Evolutionary conservation across 2,797 vertebrate species (phyloP), one percentile per base, ranked within the genome.

Genomic region (Alca torda): DNA sequence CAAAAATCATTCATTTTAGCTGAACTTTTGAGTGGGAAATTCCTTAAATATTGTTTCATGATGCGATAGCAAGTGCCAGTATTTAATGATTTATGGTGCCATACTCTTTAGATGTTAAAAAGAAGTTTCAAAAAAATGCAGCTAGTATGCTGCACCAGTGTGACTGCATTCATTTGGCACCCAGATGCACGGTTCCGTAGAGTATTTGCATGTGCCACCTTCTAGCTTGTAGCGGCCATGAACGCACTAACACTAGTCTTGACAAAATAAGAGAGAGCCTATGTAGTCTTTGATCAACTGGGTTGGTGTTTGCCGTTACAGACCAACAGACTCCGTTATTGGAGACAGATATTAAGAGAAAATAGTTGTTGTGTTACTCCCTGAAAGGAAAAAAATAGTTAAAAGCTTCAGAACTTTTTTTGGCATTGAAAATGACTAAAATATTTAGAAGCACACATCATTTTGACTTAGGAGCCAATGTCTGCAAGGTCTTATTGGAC

Each of bases 111-210:
- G 8, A 11, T 25, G 25, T 46, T 68, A 14, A 53, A 78, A 70
- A 75, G 14, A 70, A 75, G 14, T 33, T 70, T 50, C 33, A 83
- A 13, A 63, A 46, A 81, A 77, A 56, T 13, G 4, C 19, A 43
- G 6, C 28, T n/a, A 11, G 25, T 41, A 68, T 79, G 25, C 51
- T 70, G 9, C 43, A 11, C 3, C 14, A 17, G 0, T 6, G 3
- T 28, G 20, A 9, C 15, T 41, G 21, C 2, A 2, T 37, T 67
- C 13, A 37, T 78, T 43, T 68, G 31, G 13, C 69, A 56, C 6
- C n/a, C 21, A 10, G 69, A 10, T 4, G 5, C 31, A 11, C 0
- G 0, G 11, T 14, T 83, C 60, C 45, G 3, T 20, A 16, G 53
- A 25, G 37, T 50, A 30, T 17, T 17, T 51, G 30, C 2, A 0